These are phyloP conservation scores for Pachyramphus minor DNA, from an alignment of 2,113 vertebrate genomes.

Conservation along the genomic window DNA sequence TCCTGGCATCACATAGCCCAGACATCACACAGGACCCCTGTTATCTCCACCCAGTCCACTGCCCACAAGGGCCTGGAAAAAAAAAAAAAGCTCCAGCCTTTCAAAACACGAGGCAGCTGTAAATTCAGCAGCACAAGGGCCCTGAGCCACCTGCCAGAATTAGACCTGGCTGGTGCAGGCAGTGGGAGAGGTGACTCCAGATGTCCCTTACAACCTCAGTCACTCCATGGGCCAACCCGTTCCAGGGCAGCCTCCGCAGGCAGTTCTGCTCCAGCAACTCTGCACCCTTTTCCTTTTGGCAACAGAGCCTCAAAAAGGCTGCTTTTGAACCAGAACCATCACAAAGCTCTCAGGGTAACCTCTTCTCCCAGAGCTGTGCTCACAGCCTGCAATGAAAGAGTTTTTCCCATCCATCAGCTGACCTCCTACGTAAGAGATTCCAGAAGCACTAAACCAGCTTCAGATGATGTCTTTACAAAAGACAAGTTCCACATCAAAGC, in stretches of 20 bases:
- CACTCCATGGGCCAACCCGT: not conserved
- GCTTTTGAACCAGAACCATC: not conserved
- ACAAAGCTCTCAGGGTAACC: accelerated
- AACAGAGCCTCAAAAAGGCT: not conserved
- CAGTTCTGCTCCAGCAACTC: not conserved
- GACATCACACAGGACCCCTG: not conserved
- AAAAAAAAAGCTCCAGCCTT: not conserved
- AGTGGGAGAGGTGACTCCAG: not conserved
- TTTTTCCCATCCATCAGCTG: not conserved
- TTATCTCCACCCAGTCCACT: accelerated
- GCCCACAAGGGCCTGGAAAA: not conserved
- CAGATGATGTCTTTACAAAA: not conserved
- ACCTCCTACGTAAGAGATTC: not conserved
- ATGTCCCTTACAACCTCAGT: not conserved
- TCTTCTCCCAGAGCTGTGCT: not conserved
- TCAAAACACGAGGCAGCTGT: not conserved
- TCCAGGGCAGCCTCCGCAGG: not conserved
- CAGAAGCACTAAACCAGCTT: not conserved
- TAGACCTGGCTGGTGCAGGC: not conserved
- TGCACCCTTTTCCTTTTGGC: not conserved
- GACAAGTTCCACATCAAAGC: not conserved
- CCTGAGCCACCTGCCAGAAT: not conserved
- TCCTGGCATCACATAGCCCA: too few relatives aligned
- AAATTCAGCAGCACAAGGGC: not conserved
- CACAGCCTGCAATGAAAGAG: not conserved